Percentiles rank a stretch among this genome's conserved stretches.
Evolutionary conservation across 2,797 vertebrate genomes (phyloP).

Genomic region (Manis javanica): DNA sequence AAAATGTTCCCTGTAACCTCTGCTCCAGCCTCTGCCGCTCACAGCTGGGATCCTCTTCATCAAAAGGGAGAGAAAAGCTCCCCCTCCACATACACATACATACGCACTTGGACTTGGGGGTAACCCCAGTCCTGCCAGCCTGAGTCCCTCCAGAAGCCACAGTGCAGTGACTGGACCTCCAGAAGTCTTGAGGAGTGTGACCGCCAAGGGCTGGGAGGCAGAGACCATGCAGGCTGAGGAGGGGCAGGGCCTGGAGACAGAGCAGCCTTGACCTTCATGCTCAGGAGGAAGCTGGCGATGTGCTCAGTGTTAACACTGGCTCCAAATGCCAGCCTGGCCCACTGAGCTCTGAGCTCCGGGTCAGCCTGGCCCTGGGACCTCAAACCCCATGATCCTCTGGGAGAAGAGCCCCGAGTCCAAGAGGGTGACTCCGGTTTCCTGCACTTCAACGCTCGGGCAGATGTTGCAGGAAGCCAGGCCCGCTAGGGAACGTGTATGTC

Average conservation of each 20-base stretch:
- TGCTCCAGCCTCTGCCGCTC: background rate
- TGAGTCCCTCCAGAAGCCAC: background rate
- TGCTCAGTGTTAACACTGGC: background rate
- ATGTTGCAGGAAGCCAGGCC: background rate
- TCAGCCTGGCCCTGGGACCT: background rate
- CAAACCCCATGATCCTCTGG: background rate
- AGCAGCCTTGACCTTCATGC: background rate
- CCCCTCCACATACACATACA: background rate
- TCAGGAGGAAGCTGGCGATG: background rate
- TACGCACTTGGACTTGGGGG: background rate
- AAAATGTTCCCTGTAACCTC: background rate
- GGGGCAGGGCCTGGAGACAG: background rate
- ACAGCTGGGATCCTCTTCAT: background rate
- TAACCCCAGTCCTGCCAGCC: background rate
- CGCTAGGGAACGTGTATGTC: accelerated
- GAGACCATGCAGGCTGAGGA: background rate
- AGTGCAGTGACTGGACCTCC: background rate
- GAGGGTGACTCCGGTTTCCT: too few relatives aligned
- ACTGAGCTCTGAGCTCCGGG: background rate
- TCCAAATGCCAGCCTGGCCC: background rate
- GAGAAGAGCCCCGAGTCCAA: background rate
- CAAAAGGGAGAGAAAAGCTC: background rate
- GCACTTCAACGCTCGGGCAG: background rate
- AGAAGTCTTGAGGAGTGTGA: background rate
- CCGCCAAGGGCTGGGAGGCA: background rate